Evolutionary conservation across 2,888 invertebrate genomes (phyloP).

Genomic region (Epirrhoe alternata): DNA sequence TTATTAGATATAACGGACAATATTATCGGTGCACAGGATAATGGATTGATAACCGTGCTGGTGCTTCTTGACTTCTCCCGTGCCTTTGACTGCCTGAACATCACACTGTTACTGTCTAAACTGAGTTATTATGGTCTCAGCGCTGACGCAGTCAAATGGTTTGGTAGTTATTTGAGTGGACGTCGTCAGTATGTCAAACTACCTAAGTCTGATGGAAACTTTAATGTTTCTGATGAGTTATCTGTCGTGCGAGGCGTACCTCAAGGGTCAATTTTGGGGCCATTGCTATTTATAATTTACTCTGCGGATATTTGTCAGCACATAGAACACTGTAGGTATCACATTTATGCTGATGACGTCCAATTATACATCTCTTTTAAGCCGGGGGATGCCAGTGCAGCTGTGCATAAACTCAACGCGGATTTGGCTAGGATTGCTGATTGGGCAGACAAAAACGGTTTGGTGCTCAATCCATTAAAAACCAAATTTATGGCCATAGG

Average conservation of each 20-base stretch:
- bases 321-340: background rate
- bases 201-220: background rate
- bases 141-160: background rate
- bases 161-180: background rate
- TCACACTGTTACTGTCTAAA: conserved; percentile 2
- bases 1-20: conserved; percentile 1
- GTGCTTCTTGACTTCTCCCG: conserved; percentile 1
- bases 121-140: conserved; percentile 2
- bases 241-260: background rate
- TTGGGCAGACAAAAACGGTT: background rate
- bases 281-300: background rate
- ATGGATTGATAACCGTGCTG: background rate
- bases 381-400: background rate
- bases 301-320: background rate
- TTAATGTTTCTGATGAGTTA: no score
- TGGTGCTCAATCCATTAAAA: background rate
- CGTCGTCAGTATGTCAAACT: background rate
- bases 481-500: background rate
- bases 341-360: background rate
- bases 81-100: conserved; percentile 1
- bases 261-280: background rate
- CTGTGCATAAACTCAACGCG: background rate
- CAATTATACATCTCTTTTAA: background rate
- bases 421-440: background rate
- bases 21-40: background rate